These are phyloP conservation scores for Palythoa grandiflora DNA, from an alignment of 92 coral and sea anemone species.

Conservation along the genomic window DNA sequence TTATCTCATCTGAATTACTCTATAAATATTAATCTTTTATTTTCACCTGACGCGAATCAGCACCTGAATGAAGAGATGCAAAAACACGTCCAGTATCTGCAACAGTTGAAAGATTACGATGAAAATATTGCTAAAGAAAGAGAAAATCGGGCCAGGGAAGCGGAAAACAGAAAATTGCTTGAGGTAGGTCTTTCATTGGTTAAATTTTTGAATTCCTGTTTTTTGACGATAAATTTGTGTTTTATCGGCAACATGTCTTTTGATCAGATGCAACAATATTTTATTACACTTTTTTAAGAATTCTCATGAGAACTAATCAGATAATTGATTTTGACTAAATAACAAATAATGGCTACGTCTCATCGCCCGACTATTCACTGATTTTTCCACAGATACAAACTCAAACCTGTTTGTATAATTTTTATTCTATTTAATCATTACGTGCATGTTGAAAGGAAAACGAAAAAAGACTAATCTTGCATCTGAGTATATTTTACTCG, in stretches of 20 bases:
- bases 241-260: background rate
- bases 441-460: too few species aligned
- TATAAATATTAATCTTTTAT: background rate
- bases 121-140: constrained; percentile 66
- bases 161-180: constrained; percentile 41
- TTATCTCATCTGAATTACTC: background rate
- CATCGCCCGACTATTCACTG: too few species aligned
- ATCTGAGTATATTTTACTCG: too few species aligned
- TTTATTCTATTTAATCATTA: too few species aligned
- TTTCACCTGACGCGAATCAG: background rate
- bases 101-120: constrained; percentile 72
- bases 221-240: background rate
- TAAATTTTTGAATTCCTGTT: background rate
- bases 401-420: too few species aligned
- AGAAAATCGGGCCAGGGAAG: constrained; percentile 60
- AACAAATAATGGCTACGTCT: too few species aligned
- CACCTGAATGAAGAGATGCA: constrained; percentile 47
- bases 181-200: constrained; percentile 21
- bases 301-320: too few species aligned
- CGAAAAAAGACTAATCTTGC: too few species aligned
- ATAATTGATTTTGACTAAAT: too few species aligned
- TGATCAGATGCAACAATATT: background rate
- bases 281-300: too few species aligned
- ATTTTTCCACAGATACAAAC: too few species aligned
- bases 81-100: constrained; percentile 60